Conservation (phyloP, 2,888 invertebrate species). For the Amiota communis region DNA sequence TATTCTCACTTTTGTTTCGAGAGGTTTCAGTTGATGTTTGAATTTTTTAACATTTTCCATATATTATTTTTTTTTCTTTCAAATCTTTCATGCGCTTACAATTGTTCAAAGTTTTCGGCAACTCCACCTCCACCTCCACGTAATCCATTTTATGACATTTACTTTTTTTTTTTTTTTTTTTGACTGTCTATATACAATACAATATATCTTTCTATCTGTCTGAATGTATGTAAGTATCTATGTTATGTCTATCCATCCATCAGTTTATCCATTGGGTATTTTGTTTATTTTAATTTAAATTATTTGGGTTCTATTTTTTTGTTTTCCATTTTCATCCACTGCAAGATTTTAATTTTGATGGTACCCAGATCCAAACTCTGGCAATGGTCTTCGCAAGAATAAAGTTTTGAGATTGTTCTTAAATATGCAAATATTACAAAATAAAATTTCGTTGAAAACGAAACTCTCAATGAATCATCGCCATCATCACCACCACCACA, state of each 20-base stretch:
- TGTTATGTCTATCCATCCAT: constrained; percentile 1
- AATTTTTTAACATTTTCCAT: constrained; percentile 24
- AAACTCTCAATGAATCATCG: too few species aligned
- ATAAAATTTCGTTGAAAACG: too few species aligned
- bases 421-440: constrained; percentile 19
- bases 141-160: background rate
- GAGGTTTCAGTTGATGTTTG: background rate
- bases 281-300: constrained; percentile 65
- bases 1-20: background rate
- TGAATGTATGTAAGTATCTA: background rate
- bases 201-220: background rate
- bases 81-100: background rate
- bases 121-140: background rate
- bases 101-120: too few species aligned
- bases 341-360: constrained; percentile 22
- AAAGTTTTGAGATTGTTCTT: constrained; percentile 21
- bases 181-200: constrained; percentile 15
- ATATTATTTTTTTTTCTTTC: constrained; percentile 21
- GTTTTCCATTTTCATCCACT: constrained; percentile 24
- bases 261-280: constrained; percentile 15
- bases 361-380: constrained; percentile 13
- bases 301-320: constrained; percentile 34
- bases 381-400: background rate
- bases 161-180: constrained; percentile 22
- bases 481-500: too few species aligned